Percentiles rank a stretch among this genome's conserved stretches.
Conservation (phyloP, 2,888 invertebrate genomes). For the Malthinus seriepunctatus region DNA sequence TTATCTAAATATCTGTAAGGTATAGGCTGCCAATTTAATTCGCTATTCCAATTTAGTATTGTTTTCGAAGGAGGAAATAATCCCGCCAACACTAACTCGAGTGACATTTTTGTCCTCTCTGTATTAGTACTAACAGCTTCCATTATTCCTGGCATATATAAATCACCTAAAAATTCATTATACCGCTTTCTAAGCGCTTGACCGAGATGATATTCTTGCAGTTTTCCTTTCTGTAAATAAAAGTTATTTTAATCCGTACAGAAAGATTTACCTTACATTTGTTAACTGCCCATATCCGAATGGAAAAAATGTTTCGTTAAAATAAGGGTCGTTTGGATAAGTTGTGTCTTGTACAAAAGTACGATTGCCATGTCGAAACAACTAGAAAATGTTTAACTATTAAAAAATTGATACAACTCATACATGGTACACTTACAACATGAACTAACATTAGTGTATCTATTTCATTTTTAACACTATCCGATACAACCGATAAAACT, state of each 20-base stretch:
- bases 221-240: slow-evolving; percentile 40
- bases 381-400: too few species aligned
- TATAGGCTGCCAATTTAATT: slow-evolving; percentile 44
- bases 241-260: too few species aligned
- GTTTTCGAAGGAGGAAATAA: slow-evolving; percentile 65
- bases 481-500: too few species aligned
- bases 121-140: slow-evolving; percentile 70
- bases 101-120: slow-evolving; percentile 73
- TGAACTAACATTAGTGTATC: too few species aligned
- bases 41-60: slow-evolving; percentile 59
- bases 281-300: slow-evolving; percentile 59
- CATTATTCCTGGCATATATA: slow-evolving; percentile 60
- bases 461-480: too few species aligned
- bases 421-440: too few species aligned
- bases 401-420: too few species aligned
- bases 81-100: slow-evolving; percentile 67
- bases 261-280: slow-evolving; percentile 44
- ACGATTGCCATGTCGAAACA: slow-evolving; percentile 70
- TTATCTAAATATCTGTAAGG: slow-evolving; percentile 29
- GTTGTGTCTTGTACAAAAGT: slow-evolving; percentile 61
- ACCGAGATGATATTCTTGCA: slow-evolving; percentile 60
- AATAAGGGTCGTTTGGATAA: slow-evolving; percentile 54
- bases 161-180: slow-evolving; percentile 58
- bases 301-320: slow-evolving; percentile 52
- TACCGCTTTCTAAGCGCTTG: slow-evolving; percentile 65